Evolutionary conservation across 2,797 vertebrate genomes (phyloP).

Genomic region (Mareca strepera): DNA sequence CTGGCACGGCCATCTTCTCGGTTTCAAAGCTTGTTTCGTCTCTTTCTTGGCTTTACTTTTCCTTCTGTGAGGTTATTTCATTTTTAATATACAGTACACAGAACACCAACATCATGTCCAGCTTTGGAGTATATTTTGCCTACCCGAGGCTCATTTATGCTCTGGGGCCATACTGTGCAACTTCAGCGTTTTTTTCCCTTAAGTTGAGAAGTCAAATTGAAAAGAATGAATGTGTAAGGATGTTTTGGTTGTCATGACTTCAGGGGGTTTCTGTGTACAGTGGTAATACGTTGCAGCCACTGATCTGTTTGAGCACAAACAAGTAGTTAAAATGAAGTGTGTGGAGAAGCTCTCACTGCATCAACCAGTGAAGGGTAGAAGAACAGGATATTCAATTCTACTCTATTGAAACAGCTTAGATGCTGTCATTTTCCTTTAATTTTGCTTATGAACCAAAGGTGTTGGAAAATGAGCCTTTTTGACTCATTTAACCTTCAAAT

Average conservation of each 20-base stretch:
- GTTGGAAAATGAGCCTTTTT: background rate
- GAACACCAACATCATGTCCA: accelerated
- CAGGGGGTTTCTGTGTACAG: background rate
- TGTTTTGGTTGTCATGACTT: background rate
- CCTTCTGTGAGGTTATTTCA: background rate
- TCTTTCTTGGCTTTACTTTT: background rate
- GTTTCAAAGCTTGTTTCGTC: background rate
- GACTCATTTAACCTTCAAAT: background rate
- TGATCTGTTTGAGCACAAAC: background rate
- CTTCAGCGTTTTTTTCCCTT: accelerated
- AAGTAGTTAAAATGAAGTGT: background rate
- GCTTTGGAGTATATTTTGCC: background rate
- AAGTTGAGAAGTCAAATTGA: background rate
- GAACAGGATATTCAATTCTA: background rate
- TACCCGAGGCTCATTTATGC: background rate
- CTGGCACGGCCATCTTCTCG: background rate
- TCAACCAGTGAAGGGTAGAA: background rate
- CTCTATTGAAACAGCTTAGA: background rate
- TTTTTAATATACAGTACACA: background rate
- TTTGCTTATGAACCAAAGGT: background rate
- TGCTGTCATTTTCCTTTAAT: background rate
- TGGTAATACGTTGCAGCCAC: background rate
- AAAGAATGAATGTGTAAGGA: background rate
- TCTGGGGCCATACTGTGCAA: background rate
- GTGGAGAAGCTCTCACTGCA: background rate